These are phyloP conservation scores for Phataginus tetradactyla DNA, from an alignment of 2,797 vertebrate genomes.

Conservation along the genomic window DNA sequence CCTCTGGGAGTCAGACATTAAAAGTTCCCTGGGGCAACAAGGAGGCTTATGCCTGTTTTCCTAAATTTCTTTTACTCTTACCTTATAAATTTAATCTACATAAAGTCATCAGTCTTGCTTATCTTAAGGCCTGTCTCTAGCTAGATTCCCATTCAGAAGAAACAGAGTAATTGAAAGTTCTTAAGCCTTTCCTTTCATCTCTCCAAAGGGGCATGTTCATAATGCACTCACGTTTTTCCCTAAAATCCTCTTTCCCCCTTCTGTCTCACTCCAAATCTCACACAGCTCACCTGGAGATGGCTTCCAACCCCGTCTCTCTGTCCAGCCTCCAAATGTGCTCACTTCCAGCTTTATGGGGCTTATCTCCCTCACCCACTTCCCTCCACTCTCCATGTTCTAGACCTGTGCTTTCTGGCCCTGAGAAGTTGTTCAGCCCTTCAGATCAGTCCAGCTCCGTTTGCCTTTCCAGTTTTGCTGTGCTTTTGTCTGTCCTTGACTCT, in stretches of 20 bases:
- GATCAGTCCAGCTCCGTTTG: background rate
- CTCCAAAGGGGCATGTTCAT: background rate
- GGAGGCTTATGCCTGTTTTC: background rate
- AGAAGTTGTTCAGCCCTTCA: background rate
- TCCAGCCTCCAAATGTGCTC: too few species aligned
- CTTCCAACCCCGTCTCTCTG: too few species aligned
- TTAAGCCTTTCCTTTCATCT: background rate
- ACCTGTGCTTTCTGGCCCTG: background rate
- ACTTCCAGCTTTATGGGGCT: fast-evolving
- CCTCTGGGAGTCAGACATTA: background rate
- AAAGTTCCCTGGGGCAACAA: too few species aligned
- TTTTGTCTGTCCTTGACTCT: background rate
- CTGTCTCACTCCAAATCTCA: background rate
- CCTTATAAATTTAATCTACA: too few species aligned
- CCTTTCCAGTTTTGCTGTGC: background rate
- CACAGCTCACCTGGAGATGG: background rate
- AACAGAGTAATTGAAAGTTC: background rate
- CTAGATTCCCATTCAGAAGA: background rate
- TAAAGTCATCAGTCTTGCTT: background rate
- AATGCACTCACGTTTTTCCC: background rate
- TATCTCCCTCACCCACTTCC: fast-evolving
- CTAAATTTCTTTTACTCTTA: background rate
- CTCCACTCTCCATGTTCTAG: background rate
- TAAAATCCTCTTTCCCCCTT: background rate
- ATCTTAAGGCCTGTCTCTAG: background rate